Conservation (phyloP, 2,888 invertebrate genomes). For the Ametastegia equiseti region DNA sequence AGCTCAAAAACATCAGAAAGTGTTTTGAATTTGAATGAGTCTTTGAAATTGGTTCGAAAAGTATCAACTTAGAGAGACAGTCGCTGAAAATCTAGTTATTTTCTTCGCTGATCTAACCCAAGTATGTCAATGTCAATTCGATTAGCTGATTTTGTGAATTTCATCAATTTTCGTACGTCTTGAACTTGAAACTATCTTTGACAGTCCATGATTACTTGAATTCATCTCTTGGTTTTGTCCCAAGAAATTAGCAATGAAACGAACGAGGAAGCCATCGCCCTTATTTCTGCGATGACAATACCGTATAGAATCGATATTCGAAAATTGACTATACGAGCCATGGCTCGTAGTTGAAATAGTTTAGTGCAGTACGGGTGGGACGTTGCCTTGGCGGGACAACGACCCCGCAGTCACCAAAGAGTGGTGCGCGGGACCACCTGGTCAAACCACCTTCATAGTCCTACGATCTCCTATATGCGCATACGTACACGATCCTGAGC, state of each 20-base stretch:
- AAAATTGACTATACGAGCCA: background rate
- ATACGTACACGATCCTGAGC: slow-evolving; percentile 29
- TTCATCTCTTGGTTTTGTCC: no score
- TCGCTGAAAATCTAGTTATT: no score
- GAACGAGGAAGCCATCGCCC: background rate
- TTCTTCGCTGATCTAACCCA: no score
- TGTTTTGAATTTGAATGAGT: no score
- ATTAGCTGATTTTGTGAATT: no score
- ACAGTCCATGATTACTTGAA: no score
- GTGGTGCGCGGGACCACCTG: slow-evolving; percentile 45
- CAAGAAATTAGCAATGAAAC: background rate
- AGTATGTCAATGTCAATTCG: no score
- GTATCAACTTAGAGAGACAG: no score
- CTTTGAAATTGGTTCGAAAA: no score
- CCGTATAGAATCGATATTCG: background rate
- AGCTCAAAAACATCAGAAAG: no score
- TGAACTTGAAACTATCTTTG: no score
- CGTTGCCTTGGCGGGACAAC: slow-evolving; percentile 44
- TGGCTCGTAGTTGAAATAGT: slow-evolving; percentile 30
- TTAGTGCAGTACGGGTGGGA: slow-evolving; percentile 37
- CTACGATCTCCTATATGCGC: slow-evolving; percentile 31
- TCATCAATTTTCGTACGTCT: no score
- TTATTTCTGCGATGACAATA: background rate
- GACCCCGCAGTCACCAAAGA: slow-evolving; percentile 42
- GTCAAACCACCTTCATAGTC: slow-evolving; percentile 47